Base-by-base conservation (phyloP, 30 jellyfish, hydroid and myxozoan species). In the Aurelia coerulea region DNA sequence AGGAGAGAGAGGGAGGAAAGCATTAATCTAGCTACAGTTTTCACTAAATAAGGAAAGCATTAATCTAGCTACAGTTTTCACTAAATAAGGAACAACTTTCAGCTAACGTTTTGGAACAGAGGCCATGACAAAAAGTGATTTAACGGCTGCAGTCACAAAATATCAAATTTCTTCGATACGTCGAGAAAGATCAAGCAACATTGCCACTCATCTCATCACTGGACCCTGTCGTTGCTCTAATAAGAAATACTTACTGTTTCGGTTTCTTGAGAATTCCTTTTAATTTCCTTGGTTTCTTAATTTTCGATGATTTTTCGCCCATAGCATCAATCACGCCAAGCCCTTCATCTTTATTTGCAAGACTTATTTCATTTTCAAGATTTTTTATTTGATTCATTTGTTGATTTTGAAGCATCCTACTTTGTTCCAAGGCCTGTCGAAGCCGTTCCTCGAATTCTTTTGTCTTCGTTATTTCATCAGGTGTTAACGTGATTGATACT, bases 241-340 rank as follows among this genome's bases (percentile, higher is more conserved):
- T 23, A 46, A 46, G 56, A 59, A 64, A 23, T 5, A 49, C 97
- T 90, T 90, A 95, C 98, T 88, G 92, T 78, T 85, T 95, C 15
- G 99, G 97, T 77, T 90, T 95, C 97, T 95, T 95, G 39, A 95
- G 82, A 39, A 95, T 95, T 32, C 99, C 99, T 86, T 90, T 90
- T 65, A 95, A 63, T 67, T 95, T 95, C 50, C 80, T 85, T 11
- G 86, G 73, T 58, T 86, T 90, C 78, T 76, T 76, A n/a, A 46
- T 70, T 34, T 75, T 86, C 31, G 56, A 39, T 7, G 93, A 39
- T 17, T 80, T 80, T 63, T 76, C 96, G 1, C 72, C 88, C 51
- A 74, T 68, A n/a, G 74, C 74, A 75, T 82, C 90, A 54, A 71
- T 70, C 5, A 89, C 29, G 11, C 89, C 97, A 29, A 73, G 35